Percentiles rank a stretch among this genome's conserved stretches.
Conservation (phyloP, 2,113 vertebrate genomes). For the Ictidomys tridecemlineatus region DNA sequence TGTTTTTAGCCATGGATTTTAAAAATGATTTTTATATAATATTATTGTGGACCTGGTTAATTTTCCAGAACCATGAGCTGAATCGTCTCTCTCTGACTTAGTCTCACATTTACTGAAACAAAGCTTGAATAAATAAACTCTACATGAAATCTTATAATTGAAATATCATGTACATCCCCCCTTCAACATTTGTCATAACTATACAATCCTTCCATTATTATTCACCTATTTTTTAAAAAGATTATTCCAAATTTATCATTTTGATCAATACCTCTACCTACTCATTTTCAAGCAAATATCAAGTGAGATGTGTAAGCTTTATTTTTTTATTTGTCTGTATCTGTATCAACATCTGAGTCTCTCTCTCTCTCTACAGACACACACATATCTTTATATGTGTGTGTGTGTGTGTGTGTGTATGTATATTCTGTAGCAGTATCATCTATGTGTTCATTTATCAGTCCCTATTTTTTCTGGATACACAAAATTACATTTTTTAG, state of each 20-base stretch:
- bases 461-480: neutral
- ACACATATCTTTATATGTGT: too few relatives aligned
- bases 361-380: too few relatives aligned
- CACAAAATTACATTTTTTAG: neutral
- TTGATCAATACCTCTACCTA: neutral
- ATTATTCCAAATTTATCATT: slow-evolving; percentile 5
- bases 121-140: neutral
- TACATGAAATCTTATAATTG: neutral
- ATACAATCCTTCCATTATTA: neutral
- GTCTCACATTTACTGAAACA: neutral
- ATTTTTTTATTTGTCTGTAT: neutral
- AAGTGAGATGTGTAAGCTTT: neutral
- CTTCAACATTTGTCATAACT: neutral
- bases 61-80: neutral
- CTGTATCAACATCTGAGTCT: neutral
- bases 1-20: neutral
- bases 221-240: neutral
- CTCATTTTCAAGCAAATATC: neutral
- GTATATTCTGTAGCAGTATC: neutral
- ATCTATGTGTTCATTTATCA: neutral
- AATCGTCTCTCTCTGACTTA: neutral
- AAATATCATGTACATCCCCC: neutral
- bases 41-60: neutral
- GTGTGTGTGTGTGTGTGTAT: too few relatives aligned
- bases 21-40: neutral